Evolutionary conservation across 2,113 vertebrate species (phyloP).

Genomic region (Ctenodactylus gundi): DNA sequence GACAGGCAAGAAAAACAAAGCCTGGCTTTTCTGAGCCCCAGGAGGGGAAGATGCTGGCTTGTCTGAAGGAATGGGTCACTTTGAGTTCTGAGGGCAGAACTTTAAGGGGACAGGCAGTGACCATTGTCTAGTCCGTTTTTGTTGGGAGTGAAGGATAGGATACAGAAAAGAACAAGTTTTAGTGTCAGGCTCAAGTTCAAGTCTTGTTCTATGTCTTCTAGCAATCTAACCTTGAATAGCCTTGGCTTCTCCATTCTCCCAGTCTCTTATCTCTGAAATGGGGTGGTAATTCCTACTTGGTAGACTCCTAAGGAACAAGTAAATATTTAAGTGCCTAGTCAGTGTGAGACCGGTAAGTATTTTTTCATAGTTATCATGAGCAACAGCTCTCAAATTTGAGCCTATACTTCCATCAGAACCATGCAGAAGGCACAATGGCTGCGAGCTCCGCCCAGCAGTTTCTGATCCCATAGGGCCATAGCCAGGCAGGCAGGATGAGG

Average conservation of each 20-base stretch:
- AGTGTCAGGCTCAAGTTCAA: not conserved
- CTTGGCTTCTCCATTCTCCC: not conserved
- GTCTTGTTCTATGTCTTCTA: not conserved
- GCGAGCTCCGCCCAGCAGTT: not conserved
- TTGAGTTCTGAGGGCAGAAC: not conserved
- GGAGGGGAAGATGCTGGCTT: not conserved
- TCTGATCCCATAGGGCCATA: not conserved
- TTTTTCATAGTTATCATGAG: not conserved
- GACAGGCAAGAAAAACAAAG: constrained; percentile 75
- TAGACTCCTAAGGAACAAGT: not conserved
- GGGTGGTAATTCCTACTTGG: not conserved
- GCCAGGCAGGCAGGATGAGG: not conserved
- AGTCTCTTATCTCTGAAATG: not conserved
- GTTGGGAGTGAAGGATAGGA: not conserved
- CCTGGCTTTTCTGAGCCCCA: not conserved
- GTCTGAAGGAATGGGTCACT: not conserved
- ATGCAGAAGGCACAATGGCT: not conserved
- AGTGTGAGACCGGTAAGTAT: not conserved
- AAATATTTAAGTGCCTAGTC: not conserved
- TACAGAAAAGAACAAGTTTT: not conserved
- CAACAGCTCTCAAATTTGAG: constrained; percentile 24
- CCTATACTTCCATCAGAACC: not conserved
- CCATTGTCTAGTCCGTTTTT: not conserved
- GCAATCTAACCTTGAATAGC: not conserved
- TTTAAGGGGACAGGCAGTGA: not conserved